A percentile compares a stretch with the other conserved stretches of the same genome.
phyloP scores from a whole-genome alignment of 2,797 vertebrate genomes.

The Cetoscarus ocellatus region DNA sequence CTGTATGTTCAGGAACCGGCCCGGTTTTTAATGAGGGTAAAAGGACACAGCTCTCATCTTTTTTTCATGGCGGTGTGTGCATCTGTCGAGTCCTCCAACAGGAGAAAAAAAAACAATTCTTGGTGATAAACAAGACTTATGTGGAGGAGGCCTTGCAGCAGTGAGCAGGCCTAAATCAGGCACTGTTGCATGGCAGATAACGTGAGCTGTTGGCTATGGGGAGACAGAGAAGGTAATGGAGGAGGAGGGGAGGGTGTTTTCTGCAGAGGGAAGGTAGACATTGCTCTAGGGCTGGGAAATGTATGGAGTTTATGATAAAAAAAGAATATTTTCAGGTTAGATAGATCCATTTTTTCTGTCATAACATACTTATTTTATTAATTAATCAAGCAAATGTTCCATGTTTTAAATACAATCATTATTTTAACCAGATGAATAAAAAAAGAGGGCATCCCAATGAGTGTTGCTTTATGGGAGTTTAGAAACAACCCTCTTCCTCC shows the following conservation, averaged over 20 bases:
- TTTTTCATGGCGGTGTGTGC: conserved; percentile 55
- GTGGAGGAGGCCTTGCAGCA: conserved; percentile 56
- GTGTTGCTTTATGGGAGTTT: too few species aligned
- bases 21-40: conserved; percentile 64
- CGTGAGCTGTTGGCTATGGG: conserved; percentile 34
- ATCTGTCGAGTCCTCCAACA: conserved; percentile 35
- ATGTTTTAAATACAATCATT: too few species aligned
- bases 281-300: conserved; percentile 8
- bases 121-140: conserved; percentile 62
- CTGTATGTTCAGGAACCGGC: conserved; percentile 40
- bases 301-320: too few species aligned
- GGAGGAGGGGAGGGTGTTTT: conserved; percentile 11
- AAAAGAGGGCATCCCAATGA: too few species aligned
- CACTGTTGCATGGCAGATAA: conserved; percentile 62
- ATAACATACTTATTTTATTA: too few species aligned
- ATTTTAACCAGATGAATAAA: too few species aligned
- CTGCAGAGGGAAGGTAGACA: conserved; percentile 38
- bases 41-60: conserved; percentile 61
- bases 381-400: too few species aligned
- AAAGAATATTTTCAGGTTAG: too few species aligned
- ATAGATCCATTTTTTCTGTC: too few species aligned
- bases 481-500: too few species aligned
- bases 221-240: not conserved
- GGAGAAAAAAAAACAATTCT: conserved; percentile 16
- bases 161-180: conserved; percentile 51